A percentile compares a stretch with the other conserved stretches of the same genome.
phyloP scores from a whole-genome alignment of 2,797 vertebrate genomes.

The Ctenochaetus hawaiiensis region DNA sequence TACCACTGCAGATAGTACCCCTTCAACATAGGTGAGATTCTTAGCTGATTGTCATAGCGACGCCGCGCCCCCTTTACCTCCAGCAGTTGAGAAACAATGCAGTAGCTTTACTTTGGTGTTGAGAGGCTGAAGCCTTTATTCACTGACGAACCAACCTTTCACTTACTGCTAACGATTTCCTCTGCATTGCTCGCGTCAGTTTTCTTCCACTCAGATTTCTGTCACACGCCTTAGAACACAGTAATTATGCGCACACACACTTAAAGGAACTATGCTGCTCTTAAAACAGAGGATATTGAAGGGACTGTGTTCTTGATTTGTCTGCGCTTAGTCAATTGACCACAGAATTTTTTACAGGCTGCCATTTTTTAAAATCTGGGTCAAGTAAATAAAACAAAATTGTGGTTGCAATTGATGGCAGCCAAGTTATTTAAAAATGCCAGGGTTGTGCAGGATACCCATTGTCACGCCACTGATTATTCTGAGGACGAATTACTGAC shows the following conservation, averaged over 20 bases:
- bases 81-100: not conserved
- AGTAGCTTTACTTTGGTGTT: not conserved
- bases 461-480: no score
- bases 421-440: no score
- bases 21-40: not conserved
- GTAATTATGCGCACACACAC: not conserved
- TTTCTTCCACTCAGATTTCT: no score
- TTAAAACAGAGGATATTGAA: not conserved
- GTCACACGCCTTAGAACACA: not conserved
- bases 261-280: not conserved
- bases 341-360: no score
- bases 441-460: no score
- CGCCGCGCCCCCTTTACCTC: not conserved
- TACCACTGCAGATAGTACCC: not conserved
- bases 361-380: no score
- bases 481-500: not conserved
- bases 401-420: no score
- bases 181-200: not conserved
- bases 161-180: not conserved
- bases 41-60: not conserved
- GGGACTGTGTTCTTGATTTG: not conserved
- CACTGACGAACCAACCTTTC: not conserved
- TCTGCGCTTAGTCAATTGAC: no score
- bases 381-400: no score
- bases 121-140: not conserved